Base-by-base conservation (phyloP, 2,888 invertebrate species). In the Lithophane ornitopus region DNA sequence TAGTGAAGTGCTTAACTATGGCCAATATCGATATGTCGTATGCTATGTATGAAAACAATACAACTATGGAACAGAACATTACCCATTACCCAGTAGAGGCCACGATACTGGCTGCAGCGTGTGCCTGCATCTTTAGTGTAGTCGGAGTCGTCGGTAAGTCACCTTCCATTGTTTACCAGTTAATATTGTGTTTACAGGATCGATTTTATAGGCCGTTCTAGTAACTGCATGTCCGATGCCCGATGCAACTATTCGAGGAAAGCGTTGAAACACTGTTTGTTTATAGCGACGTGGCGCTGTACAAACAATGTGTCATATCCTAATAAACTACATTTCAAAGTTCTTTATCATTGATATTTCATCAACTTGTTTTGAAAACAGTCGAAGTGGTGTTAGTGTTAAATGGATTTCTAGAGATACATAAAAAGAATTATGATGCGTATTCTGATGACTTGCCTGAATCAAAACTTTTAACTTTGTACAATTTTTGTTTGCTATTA, bases 81-180 rank as follows among this genome's bases (percentile, higher is more conserved):
- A 88, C 92, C 77, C 91, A 95, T 83, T 98, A 98, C 92, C 98
- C 98, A 34, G 97, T 97, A 86, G 97, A 97, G 84, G 98, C 98
- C 66, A 98, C 98, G 52, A 97, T 98, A 88, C 96, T 98, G 90
- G 98, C 98, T 28, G 98, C 98, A 46, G 96, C 97, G 75, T 98
- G 98, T 92, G 98, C 98, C 56, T 97, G 98, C 88, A 92, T 98
- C 74, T 98, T 98, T 95, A 98, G 98, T 91, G 94, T 98, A 74
- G 96, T 98, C 63, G 98, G 98, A 80, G 97, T 98, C 79, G 95
- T 98, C 78, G 98, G 98, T 98, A 96, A 97, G 97, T 94, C 74
- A 61, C 66, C 66, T 85, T 70, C 72, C 67, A 78, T 87, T 89
- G 85, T 89, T 89, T 90, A 89, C 74, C 67, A 72, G 80, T 85